Conservation (phyloP, 2,797 vertebrate species). For the Silurus lanzhouensis region DNA sequence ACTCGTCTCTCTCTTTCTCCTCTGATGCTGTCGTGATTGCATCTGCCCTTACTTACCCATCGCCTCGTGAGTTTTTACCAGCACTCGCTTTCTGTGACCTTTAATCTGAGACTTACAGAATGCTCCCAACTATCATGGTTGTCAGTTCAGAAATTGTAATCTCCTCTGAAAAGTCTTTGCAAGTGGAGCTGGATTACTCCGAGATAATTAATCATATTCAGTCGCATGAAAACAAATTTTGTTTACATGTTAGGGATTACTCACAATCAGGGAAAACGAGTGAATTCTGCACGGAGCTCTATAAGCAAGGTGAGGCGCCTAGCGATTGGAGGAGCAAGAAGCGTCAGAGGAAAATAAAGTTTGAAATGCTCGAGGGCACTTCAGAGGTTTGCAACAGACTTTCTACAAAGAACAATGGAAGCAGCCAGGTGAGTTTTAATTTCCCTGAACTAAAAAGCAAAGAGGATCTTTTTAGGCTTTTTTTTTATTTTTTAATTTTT, state of each 20-base stretch:
- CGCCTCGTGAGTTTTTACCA: slow-evolving; percentile 69
- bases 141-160: slow-evolving; percentile 83
- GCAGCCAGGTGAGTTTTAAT: slow-evolving; percentile 61
- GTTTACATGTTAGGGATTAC: slow-evolving; percentile 80
- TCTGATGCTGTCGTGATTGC: slow-evolving; percentile 69
- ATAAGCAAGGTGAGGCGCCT: slow-evolving; percentile 70
- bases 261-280: slow-evolving; percentile 67
- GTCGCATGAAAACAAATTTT: slow-evolving; percentile 79
- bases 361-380: slow-evolving; percentile 57
- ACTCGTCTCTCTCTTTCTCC: slow-evolving; percentile 56
- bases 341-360: slow-evolving; percentile 46
- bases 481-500: slow-evolving; percentile 19
- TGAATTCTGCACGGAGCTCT: slow-evolving; percentile 57
- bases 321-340: slow-evolving; percentile 50
- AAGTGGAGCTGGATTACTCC: slow-evolving; percentile 77
- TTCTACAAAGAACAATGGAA: slow-evolving; percentile 54
- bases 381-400: slow-evolving; percentile 55
- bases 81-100: slow-evolving; percentile 73
- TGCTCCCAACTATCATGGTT: slow-evolving; percentile 79
- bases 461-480: slow-evolving; percentile 58
- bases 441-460: slow-evolving; percentile 54
- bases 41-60: slow-evolving; percentile 76
- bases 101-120: slow-evolving; percentile 80
- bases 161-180: slow-evolving; percentile 82
- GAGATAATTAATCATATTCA: slow-evolving; percentile 84